Evolutionary conservation across 2,113 vertebrate species (phyloP), one percentile per base, ranked within the genome.

Genomic region (Protobothrops mucrosquamatus): DNA sequence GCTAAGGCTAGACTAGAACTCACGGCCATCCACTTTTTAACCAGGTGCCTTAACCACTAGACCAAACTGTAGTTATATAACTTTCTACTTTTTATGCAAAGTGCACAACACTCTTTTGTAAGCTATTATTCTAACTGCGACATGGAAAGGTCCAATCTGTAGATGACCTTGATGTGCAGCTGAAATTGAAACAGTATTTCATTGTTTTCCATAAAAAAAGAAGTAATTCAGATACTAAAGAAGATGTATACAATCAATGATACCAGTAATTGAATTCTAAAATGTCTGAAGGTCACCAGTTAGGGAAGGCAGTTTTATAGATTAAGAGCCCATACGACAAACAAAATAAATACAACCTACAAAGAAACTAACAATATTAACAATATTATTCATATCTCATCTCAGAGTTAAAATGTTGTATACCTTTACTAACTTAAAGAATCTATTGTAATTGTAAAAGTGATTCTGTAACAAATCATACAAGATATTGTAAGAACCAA

Each of bases 141-240:
- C 48, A 88, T 92, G 46, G 54, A 92, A 55, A 34, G 88, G 86
- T 88, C n/a, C 59, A 92, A 43, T 2, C 91, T 92, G 11, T 92
- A 43, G 46, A 69, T 92, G 91, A 59, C 48, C 59, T 74, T 92
- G 86, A 92, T 87, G 88, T 74, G 88, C 39, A 92, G 64, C 11
- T 69, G 86, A 69, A 92, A 54, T 88, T 69, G 64, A 39, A 34
- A 87, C 14, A 8, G 6, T 43, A 29, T 43, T 88, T 54, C 48
- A 92, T 14, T 54, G 43, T 54, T 74, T 92, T 24, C 59, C 2
- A 88, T n/a, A 8, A 43, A 92, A 12, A 64, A 29, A 87, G 51
- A 9, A 11, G 56, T 11, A 87, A 88, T 87, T 92, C 15, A 51
- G 61, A 88, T 69, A 9, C 12, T 24, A 52, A 74, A 74, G n/a